Evolutionary conservation across 2,113 vertebrate species (phyloP), one percentile per base, ranked within the genome.

Genomic region (Pteruthius melanotis): DNA sequence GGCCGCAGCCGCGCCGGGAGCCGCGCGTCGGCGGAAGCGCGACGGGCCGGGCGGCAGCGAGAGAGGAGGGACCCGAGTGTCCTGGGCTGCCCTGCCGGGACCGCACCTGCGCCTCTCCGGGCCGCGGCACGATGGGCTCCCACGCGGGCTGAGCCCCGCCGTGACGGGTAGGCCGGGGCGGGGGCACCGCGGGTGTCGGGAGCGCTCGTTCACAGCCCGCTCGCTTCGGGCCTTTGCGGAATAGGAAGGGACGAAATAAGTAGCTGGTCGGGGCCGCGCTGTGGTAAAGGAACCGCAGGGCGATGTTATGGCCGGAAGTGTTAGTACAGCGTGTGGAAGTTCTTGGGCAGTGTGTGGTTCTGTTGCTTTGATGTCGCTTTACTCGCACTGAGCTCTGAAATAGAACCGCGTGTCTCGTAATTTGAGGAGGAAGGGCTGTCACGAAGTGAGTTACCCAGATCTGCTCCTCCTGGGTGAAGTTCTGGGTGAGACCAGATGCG

Each of bases 41-140:
- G n/a, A n/a, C n/a, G 13, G 15, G 40, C 2, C 39, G 39, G 16
- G 23, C 2, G 13, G 59, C 4, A 40, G 39, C 12, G 9, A 22
- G 20, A 0, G 10, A 0, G 26, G 9, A 5, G 56, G 3, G 44
- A 18, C 18, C 9, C 7, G 12, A 0, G 45, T 4, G n/a, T 14
- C 6, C 19, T 6, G 49, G 12, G 27, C 28, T 4, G 26, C 6
- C 27, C 44, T 33, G 19, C 4, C 20, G 39, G 23, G 37, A 4
- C 56, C 31, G 56, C 45, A 2, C 2, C 53, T 23, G 26, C 26
- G 13, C 22, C 5, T 45, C 16, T 11, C 24, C 10, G 22, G 9
- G 44, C 21, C 68, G 50, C 52, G 17, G 1, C 86, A 33, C 37
- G 15, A 90, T 90, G 92, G 70, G 65, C 37, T 20, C n/a, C 86